Evolutionary conservation across 1,140 invertebrate species (phyloP).

Genomic region (Paraescarpia echinospica): DNA sequence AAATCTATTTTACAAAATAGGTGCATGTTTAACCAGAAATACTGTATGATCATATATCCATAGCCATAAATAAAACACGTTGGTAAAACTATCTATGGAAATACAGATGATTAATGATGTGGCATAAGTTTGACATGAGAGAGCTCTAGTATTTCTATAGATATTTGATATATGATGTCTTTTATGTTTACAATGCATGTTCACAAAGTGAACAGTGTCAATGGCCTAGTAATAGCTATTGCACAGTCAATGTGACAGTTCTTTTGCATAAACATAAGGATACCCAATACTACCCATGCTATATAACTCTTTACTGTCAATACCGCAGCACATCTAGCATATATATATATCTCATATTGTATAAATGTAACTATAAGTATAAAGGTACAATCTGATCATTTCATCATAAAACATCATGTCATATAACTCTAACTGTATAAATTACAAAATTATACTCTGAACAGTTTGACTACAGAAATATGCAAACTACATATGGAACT

Average conservation of each 20-base stretch:
- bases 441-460: no score
- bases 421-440: no score
- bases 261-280: background rate
- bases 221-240: background rate
- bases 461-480: no score
- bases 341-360: no score
- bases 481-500: no score
- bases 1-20: background rate
- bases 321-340: background rate
- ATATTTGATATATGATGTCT: background rate
- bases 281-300: background rate
- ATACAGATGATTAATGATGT: no score
- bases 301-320: background rate
- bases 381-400: no score
- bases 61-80: no score
- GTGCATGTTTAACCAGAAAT: background rate
- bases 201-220: background rate
- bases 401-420: no score
- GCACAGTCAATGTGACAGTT: background rate
- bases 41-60: background rate
- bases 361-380: no score
- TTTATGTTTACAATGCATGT: background rate
- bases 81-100: no score
- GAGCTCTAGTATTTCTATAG: background rate
- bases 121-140: no score